A percentile compares a stretch with the other conserved stretches of the same genome.
These are phyloP conservation scores for Trialeurodes vaporariorum DNA, from an alignment of 1,140 invertebrate species.

Conservation along the genomic window DNA sequence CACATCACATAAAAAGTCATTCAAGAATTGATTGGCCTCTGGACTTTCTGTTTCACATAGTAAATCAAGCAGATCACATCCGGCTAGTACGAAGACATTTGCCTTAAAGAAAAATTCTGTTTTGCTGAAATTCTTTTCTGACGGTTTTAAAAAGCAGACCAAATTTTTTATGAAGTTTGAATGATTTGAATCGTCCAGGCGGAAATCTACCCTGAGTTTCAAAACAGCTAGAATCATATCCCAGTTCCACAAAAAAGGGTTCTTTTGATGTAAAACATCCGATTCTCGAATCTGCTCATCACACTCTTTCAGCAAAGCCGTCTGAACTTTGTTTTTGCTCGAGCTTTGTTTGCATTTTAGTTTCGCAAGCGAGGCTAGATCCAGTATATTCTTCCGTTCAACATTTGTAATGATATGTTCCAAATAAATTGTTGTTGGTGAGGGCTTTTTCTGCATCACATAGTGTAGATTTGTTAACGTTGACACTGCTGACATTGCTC, in stretches of 20 bases:
- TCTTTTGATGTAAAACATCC: conserved; percentile 56
- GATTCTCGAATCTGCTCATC: conserved; percentile 61
- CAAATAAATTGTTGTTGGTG: conserved; percentile 67
- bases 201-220: conserved; percentile 41
- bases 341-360: conserved; percentile 16
- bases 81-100: conserved; percentile 51
- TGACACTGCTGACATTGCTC: conserved; percentile 66
- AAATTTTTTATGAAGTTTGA: conserved; percentile 68
- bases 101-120: conserved; percentile 49
- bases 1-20: conserved; percentile 69
- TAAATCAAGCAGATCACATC: conserved; percentile 65
- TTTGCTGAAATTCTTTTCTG: conserved; percentile 64
- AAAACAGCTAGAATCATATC: conserved; percentile 62
- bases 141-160: conserved; percentile 76
- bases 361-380: conserved; percentile 8
- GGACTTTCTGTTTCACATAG: conserved; percentile 39
- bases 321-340: conserved; percentile 31
- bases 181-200: conserved; percentile 58
- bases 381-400: not conserved
- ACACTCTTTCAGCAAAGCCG: conserved; percentile 35
- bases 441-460: conserved; percentile 62
- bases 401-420: conserved; percentile 52
- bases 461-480: conserved; percentile 61
- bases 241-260: conserved; percentile 72
- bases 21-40: conserved; percentile 13